Base-by-base conservation (phyloP, 2,797 vertebrate species). In the Tenualosa thibaudeaui region DNA sequence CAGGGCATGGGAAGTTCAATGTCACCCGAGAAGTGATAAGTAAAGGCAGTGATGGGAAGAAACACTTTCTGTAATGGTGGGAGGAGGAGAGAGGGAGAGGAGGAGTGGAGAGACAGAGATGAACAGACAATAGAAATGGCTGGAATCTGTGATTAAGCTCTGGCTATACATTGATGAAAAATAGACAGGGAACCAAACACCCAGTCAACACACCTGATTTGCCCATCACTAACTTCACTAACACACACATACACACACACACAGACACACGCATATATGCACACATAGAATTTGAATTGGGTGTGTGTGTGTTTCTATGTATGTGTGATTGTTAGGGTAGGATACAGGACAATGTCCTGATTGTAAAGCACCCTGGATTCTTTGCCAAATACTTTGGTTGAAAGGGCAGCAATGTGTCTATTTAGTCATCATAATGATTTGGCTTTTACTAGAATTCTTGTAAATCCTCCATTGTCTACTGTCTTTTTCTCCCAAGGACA, bases 1-100 rank as follows among this genome's bases (percentile, higher is more conserved):
- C 91, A 85, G 96, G 96, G 95, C 96, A 96, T 91, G 88, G 93
- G 92, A 95, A 97, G 96, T 96, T 98, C 97, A 96, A 94, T 96
- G 96, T 97, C 96, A 95, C 95, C 93, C 93, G 93, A 89, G 87
- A 94, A 93, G 95, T 93, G 95, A 93, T 92, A 91, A 90, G 93
- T 93, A 91, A 94, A 92, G 95, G 88, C 93, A 93, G 94, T 95
- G 95, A 94, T 96, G 94, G 94, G 94, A 95, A 94, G 95, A 94
- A 96, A 94, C 94, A 94, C 71, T 95, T 93, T 94, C 92, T 92
- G 92, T 95, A 95, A 95, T 94, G 90, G 86, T 83, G 82, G 85
- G 83, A 71, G 84, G 86, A 81, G 86, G 81, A 82, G 81, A 68
- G 91, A 90, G 85, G 86, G 89, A 88, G 83, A 88, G 84, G 83